Conservation (phyloP, 2,888 invertebrate species). For the Trissoscelio sp. region DNA sequence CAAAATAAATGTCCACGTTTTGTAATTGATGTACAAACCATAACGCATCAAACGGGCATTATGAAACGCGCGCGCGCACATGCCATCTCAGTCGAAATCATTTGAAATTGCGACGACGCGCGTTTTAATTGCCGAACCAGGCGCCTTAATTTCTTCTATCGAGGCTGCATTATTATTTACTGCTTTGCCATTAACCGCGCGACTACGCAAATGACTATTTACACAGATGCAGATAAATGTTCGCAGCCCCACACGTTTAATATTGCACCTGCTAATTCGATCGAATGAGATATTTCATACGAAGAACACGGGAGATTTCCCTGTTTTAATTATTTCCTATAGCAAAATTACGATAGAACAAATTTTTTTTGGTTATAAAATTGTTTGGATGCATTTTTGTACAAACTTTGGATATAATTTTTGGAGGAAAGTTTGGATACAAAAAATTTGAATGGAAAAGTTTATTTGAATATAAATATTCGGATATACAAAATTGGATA, state of each 20-base stretch:
- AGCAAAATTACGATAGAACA: slow-evolving; percentile 34
- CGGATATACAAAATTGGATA: too few species aligned
- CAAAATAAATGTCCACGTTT: slow-evolving; percentile 27
- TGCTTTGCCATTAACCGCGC: slow-evolving; percentile 61
- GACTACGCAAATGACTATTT: slow-evolving; percentile 65
- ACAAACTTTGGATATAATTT: too few species aligned
- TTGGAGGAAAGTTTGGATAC: too few species aligned
- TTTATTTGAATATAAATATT: too few species aligned
- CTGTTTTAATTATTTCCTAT: slow-evolving; percentile 62
- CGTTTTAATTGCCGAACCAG: slow-evolving; percentile 49
- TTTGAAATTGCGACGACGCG: slow-evolving; percentile 36
- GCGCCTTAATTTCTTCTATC: slow-evolving; percentile 63
- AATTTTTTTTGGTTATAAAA: too few species aligned
- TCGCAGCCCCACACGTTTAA: slow-evolving; percentile 58
- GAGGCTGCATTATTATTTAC: slow-evolving; percentile 62
- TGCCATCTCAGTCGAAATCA: slow-evolving; percentile 31
- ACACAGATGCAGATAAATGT: slow-evolving; percentile 68
- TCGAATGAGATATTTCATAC: slow-evolving; percentile 57
- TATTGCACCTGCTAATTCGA: slow-evolving; percentile 59
- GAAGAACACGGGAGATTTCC: slow-evolving; percentile 45
- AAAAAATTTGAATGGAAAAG: too few species aligned
- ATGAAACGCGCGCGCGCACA: slow-evolving; percentile 25
- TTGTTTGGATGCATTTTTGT: too few species aligned
- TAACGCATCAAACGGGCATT: slow-evolving; percentile 31
- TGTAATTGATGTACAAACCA: slow-evolving; percentile 7